Percentiles rank a stretch among this genome's conserved stretches.
These are phyloP conservation scores for Dryadula phaetusa DNA, from an alignment of 2,888 invertebrate species.

Conservation along the genomic window DNA sequence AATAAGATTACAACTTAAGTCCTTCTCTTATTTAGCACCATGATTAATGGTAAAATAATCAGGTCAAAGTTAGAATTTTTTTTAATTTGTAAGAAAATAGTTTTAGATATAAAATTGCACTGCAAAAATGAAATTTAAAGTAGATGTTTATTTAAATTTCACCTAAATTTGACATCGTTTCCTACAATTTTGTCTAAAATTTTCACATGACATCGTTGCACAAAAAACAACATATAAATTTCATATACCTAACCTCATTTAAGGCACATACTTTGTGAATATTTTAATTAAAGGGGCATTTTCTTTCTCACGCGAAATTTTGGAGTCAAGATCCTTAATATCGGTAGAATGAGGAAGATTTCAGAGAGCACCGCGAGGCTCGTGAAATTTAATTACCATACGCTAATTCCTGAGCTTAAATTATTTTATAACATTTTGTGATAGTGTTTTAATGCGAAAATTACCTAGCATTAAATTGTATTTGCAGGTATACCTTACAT, in stretches of 20 bases:
- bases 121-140: background rate
- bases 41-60: too few species aligned
- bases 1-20: too few species aligned
- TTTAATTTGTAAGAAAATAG: background rate
- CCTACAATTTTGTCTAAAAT: background rate
- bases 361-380: slow-evolving; percentile 5
- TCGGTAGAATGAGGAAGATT: slow-evolving; percentile 14
- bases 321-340: slow-evolving; percentile 8
- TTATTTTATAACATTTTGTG: background rate
- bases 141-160: background rate
- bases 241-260: slow-evolving; percentile 5
- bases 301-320: slow-evolving; percentile 18
- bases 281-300: slow-evolving; percentile 26
- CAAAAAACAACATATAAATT: background rate
- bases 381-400: slow-evolving; percentile 18
- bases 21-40: too few species aligned
- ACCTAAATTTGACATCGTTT: background rate
- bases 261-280: slow-evolving; percentile 7
- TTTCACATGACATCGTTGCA: background rate
- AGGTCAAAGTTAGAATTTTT: background rate
- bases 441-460: background rate
- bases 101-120: background rate
- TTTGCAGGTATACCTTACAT: too few species aligned
- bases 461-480: background rate
- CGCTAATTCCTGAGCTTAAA: slow-evolving; percentile 8